Base-by-base conservation (phyloP, 1,140 invertebrate species). In the Mycetomoellerius zeteki region DNA sequence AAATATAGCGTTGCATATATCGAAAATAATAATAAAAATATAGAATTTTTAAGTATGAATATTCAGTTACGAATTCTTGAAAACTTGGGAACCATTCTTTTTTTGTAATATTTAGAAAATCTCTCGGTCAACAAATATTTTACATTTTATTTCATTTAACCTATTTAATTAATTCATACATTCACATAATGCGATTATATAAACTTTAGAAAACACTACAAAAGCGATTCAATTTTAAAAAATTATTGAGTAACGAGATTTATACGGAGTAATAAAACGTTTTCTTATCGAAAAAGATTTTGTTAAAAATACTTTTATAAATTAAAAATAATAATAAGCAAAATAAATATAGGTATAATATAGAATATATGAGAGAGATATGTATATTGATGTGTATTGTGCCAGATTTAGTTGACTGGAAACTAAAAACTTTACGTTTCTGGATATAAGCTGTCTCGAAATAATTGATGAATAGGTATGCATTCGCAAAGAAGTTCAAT, bases 401-500 rank as follows among this genome's bases (percentile, higher is more conserved):
- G 14, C 3, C 62, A 6, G 47, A 81, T 54, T 81, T 81, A 69
- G 16, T 72, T 82, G 21, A 82, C 47, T 56, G 14, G 14, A 12
- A 30, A 73, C 7, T 52, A 54, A 69, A 54, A 80, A 7, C 54
- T 8, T 0, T 3, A 33, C 30, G 0, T 30, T 71, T 12, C 8
- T 27, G 33, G n/a, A 64, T 76, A 76, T 76, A 64, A 85, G 24
- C 24, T 50, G 16, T 47, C 33, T 77, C 43, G 58, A 73, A 85
- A 77, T 77, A 85, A 85, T 77, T 78, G 16, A 85, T 10, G 7
- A 43, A 24, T 19, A 0, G n/a, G 19, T 50, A 64, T n/a, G 64
- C 16, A 52, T 62, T 77, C 56, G 54, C 54, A 27, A 62, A 21
- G 14, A n/a, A 10, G 19, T 58, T 56, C 6, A 73, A 85, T 77